These are phyloP conservation scores for Hemiprocne comata DNA, from an alignment of 2,113 vertebrate species.

Conservation along the genomic window DNA sequence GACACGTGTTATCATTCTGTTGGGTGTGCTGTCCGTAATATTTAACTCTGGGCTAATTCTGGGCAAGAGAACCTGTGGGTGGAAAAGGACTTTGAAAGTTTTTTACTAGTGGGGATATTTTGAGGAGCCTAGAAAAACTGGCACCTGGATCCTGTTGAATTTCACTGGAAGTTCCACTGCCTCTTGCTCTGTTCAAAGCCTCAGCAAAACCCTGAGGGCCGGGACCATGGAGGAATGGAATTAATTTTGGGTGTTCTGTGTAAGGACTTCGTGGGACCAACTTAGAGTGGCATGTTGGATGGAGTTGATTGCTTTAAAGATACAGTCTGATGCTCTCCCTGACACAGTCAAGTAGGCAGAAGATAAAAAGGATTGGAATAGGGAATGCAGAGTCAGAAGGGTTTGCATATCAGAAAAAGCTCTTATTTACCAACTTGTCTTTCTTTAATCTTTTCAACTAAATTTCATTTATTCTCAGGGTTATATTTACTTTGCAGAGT, in stretches of 20 bases:
- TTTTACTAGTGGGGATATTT: not conserved
- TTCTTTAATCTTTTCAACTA: not conserved
- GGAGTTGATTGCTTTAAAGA: not conserved
- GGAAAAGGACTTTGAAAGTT: not conserved
- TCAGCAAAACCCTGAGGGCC: not conserved
- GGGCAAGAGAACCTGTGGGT: not conserved
- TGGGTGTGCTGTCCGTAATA: not conserved
- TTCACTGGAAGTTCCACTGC: not conserved
- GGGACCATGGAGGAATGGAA: not conserved
- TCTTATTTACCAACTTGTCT: not conserved
- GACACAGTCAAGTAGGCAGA: not conserved
- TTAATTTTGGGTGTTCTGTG: not conserved
- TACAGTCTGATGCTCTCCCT: not conserved
- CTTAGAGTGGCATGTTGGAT: accelerated
- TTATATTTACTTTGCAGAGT: not conserved
- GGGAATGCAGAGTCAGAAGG: not conserved
- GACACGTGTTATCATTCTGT: not conserved
- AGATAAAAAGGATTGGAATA: not conserved
- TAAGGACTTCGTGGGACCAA: not conserved
- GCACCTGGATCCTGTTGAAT: not conserved
- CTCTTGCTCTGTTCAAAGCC: not conserved
- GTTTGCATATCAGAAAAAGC: not conserved
- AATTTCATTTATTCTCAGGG: not conserved
- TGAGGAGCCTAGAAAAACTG: not conserved
- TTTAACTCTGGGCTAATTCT: not conserved